Evolutionary conservation across 2,797 vertebrate species (phyloP).

Genomic region (Monodelphis domestica): DNA sequence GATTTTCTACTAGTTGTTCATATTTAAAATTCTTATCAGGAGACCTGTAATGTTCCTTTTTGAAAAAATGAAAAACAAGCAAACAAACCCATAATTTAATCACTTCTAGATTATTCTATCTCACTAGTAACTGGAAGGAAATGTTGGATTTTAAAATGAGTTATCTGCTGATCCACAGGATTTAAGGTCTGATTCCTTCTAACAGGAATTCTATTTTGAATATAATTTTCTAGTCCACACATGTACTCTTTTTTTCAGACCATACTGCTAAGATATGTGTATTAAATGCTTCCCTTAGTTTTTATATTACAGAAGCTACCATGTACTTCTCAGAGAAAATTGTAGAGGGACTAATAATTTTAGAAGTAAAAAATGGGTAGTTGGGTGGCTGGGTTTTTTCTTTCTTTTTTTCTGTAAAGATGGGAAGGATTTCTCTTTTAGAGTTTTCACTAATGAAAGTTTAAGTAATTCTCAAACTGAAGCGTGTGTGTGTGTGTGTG

Average conservation of each 20-base stretch:
- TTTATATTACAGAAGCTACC: slow-evolving; percentile 82
- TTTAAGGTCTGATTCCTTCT: slow-evolving; percentile 51
- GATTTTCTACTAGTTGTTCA: slow-evolving; percentile 19
- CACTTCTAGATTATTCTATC: slow-evolving; percentile 34
- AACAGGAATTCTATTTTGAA: slow-evolving; percentile 52
- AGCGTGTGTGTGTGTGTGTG: too few species aligned
- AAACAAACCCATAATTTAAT: slow-evolving; percentile 1
- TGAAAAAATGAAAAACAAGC: background rate
- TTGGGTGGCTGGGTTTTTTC: slow-evolving; percentile 62
- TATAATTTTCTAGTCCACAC: slow-evolving; percentile 63
- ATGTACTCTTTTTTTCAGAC: slow-evolving; percentile 69
- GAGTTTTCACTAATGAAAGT: slow-evolving; percentile 42
- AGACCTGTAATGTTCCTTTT: background rate
- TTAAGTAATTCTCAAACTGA: slow-evolving; percentile 63
- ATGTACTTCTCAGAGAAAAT: slow-evolving; percentile 80
- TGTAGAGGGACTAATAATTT: slow-evolving; percentile 80
- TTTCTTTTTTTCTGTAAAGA: slow-evolving; percentile 63
- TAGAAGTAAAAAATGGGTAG: slow-evolving; percentile 67
- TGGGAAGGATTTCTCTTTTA: slow-evolving; percentile 70
- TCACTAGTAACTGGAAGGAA: slow-evolving; percentile 48
- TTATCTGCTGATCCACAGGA: slow-evolving; percentile 13
- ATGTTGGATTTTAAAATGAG: slow-evolving; percentile 19
- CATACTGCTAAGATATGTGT: slow-evolving; percentile 68
- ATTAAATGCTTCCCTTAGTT: slow-evolving; percentile 71
- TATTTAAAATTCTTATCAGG: slow-evolving; percentile 11